Evolutionary conservation across 2,888 invertebrate species (phyloP).

Genomic region (Cheilosia vulpina): DNA sequence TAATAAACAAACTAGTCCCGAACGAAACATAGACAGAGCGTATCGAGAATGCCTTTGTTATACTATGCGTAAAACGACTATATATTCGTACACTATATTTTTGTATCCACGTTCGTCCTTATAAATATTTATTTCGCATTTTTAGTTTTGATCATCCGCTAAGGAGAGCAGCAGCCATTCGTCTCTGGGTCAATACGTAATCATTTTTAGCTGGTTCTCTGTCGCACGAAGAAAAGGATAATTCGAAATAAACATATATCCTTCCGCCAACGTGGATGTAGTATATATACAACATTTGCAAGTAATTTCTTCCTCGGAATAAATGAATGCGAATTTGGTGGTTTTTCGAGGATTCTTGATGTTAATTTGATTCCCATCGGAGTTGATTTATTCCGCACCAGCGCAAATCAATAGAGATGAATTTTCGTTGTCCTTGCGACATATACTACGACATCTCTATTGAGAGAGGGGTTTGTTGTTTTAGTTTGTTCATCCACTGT

Average conservation of each 20-base stretch:
- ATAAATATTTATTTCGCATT: conserved; percentile 70
- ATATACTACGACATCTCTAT: conserved; percentile 14
- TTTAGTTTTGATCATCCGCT: conserved; percentile 50
- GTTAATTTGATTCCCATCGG: conserved; percentile 66
- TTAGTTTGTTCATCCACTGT: conserved; percentile 8
- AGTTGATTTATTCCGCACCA: conserved; percentile 57
- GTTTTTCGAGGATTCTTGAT: conserved; percentile 55
- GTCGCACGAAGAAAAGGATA: conserved; percentile 31
- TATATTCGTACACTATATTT: neutral
- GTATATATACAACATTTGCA: conserved; percentile 41
- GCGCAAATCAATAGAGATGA: conserved; percentile 42
- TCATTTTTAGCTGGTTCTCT: conserved; percentile 42
- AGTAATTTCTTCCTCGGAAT: conserved; percentile 51
- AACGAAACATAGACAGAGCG: conserved; percentile 6
- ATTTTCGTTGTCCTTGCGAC: conserved; percentile 1
- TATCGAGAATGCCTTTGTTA: conserved; percentile 18
- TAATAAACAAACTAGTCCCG: conserved; percentile 51
- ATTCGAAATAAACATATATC: conserved; percentile 61
- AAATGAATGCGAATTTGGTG: conserved; percentile 64
- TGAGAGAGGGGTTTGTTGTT: neutral
- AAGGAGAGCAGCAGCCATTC: neutral
- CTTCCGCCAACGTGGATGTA: neutral
- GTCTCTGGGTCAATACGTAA: conserved; percentile 34
- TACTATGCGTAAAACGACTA: neutral
- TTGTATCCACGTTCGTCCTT: conserved; percentile 24